These are phyloP conservation scores for Octopus sinensis DNA, from an alignment of 1,140 invertebrate species.

Conservation along the genomic window DNA sequence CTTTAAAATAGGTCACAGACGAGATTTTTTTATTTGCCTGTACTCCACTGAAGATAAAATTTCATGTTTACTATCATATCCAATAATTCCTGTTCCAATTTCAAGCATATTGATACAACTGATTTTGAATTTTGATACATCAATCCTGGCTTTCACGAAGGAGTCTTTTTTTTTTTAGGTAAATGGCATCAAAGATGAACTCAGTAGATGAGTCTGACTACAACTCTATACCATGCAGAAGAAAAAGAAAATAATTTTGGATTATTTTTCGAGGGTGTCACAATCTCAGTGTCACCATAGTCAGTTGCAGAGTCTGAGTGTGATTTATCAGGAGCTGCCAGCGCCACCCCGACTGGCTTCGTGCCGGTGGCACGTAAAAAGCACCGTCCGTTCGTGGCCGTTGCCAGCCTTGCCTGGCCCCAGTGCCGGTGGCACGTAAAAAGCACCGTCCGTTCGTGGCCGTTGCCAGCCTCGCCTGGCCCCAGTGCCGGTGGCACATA, in stretches of 20 bases:
- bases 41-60: neutral
- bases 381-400: no score
- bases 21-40: neutral
- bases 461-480: no score
- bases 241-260: constrained; percentile 3
- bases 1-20: neutral
- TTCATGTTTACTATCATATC: neutral
- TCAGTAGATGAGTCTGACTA: constrained; percentile 1
- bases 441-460: no score
- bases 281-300: neutral
- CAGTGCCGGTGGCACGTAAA: no score
- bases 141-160: neutral
- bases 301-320: neutral
- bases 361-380: no score
- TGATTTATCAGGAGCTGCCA: neutral
- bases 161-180: neutral
- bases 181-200: constrained; percentile 1
- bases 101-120: neutral
- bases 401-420: no score
- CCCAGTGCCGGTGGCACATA: no score
- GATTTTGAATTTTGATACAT: neutral
- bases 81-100: neutral
- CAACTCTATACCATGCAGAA: neutral
- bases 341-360: no score
- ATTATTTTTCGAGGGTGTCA: neutral